Percentiles rank a stretch among this genome's conserved stretches.
These are phyloP conservation scores for Bembecia ichneumoniformis DNA, from an alignment of 2,888 invertebrate genomes.

Conservation along the genomic window DNA sequence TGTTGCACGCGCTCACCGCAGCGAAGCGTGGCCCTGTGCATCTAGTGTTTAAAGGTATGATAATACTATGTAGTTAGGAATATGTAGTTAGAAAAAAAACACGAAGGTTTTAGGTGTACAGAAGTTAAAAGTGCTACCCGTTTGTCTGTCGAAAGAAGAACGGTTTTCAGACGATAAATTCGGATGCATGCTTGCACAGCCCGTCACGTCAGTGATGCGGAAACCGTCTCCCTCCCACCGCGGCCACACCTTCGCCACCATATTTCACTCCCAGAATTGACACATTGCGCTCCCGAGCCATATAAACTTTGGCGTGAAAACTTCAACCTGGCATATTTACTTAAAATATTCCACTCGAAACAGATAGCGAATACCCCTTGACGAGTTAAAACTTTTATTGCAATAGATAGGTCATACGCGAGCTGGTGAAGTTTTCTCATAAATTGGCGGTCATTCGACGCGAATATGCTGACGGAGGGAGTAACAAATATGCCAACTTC, in stretches of 20 bases:
- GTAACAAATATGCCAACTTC: slow-evolving; percentile 72
- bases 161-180: slow-evolving; percentile 21
- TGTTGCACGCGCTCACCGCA: too few relatives aligned
- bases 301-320: slow-evolving; percentile 57
- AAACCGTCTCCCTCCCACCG: slow-evolving; percentile 74
- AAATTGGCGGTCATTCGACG: slow-evolving; percentile 72
- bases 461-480: slow-evolving; percentile 71
- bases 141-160: slow-evolving; percentile 29
- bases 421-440: slow-evolving; percentile 68
- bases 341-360: slow-evolving; percentile 57
- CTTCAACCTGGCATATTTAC: slow-evolving; percentile 68
- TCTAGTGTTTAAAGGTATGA: too few relatives aligned
- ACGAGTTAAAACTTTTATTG: slow-evolving; percentile 69
- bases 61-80: too few relatives aligned
- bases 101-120: background rate
- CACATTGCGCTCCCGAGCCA: slow-evolving; percentile 54
- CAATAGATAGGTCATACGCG: slow-evolving; percentile 65
- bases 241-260: slow-evolving; percentile 40
- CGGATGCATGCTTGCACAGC: slow-evolving; percentile 33
- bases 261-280: slow-evolving; percentile 69
- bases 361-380: slow-evolving; percentile 54
- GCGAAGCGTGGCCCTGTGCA: too few relatives aligned
- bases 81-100: too few relatives aligned
- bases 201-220: slow-evolving; percentile 56
- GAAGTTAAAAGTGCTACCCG: background rate